Evolutionary conservation across 2,797 vertebrate genomes (phyloP).

Genomic region (Chlorospingus semifuscus): DNA sequence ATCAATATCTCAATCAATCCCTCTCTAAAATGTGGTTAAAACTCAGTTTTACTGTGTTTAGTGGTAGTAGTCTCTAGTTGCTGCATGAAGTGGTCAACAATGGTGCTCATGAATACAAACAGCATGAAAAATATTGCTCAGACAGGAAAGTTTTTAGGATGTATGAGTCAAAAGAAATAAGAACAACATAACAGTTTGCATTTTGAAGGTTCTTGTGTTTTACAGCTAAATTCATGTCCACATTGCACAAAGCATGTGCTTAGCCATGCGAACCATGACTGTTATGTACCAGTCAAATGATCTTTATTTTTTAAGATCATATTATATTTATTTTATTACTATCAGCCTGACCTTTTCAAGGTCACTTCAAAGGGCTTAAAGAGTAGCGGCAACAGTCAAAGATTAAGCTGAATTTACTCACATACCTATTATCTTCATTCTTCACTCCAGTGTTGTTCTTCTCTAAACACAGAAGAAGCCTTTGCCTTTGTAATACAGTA

Average conservation of each 20-base stretch:
- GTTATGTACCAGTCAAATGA: background rate
- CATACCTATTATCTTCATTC: background rate
- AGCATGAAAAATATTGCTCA: background rate
- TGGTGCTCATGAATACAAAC: background rate
- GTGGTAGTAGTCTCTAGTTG: background rate
- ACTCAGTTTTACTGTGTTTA: background rate
- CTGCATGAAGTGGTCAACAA: background rate
- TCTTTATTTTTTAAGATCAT: too few relatives aligned
- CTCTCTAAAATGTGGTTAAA: background rate
- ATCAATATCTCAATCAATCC: too few relatives aligned
- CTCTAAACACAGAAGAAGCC: background rate
- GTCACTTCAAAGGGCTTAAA: background rate
- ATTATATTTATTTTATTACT: background rate
- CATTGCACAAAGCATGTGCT: background rate
- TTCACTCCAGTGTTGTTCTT: background rate
- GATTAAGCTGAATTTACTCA: background rate
- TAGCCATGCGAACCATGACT: background rate
- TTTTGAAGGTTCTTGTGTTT: background rate
- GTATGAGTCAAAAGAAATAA: background rate
- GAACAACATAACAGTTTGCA: fast-evolving
- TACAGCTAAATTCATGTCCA: background rate
- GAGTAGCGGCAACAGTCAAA: background rate
- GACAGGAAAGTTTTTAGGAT: background rate
- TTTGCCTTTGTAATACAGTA: background rate
- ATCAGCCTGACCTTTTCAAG: background rate